These are phyloP conservation scores for Pecten maximus DNA, from an alignment of 2,888 invertebrate species.

Conservation along the genomic window DNA sequence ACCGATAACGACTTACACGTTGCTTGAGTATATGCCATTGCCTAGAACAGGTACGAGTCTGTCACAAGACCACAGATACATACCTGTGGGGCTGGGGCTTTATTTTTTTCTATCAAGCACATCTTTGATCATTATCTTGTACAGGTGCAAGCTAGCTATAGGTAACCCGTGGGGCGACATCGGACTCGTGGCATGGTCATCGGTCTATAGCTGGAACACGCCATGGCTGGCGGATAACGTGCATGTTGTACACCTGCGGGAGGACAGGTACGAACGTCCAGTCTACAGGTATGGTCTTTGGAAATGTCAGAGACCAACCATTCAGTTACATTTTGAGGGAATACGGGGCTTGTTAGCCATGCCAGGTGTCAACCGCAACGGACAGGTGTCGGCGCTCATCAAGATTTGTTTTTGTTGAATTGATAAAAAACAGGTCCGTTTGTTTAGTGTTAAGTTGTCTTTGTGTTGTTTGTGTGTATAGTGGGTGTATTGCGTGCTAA, in stretches of 20 bases:
- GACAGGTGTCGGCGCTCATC: constrained; percentile 20
- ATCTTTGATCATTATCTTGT: constrained; percentile 19
- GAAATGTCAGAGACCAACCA: not conserved
- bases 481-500: not conserved
- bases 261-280: not conserved
- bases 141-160: not conserved
- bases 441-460: not conserved
- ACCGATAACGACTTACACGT: not conserved
- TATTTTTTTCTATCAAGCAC: constrained; percentile 11
- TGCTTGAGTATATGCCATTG: not conserved
- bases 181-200: constrained; percentile 6
- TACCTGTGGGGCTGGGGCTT: constrained; percentile 1
- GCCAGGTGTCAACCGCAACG: constrained; percentile 29
- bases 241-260: not conserved
- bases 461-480: not conserved
- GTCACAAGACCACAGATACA: not conserved
- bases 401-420: not conserved
- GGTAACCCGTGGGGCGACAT: not conserved
- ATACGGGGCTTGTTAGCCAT: not conserved
- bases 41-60: not conserved
- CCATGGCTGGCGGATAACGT: not conserved
- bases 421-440: not conserved
- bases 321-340: not conserved
- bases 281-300: not conserved
- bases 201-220: not conserved